A percentile compares a stretch with the other conserved stretches of the same genome.
Conservation (phyloP, 1,140 invertebrate species). For the Phymorhynchus buccinoides region DNA sequence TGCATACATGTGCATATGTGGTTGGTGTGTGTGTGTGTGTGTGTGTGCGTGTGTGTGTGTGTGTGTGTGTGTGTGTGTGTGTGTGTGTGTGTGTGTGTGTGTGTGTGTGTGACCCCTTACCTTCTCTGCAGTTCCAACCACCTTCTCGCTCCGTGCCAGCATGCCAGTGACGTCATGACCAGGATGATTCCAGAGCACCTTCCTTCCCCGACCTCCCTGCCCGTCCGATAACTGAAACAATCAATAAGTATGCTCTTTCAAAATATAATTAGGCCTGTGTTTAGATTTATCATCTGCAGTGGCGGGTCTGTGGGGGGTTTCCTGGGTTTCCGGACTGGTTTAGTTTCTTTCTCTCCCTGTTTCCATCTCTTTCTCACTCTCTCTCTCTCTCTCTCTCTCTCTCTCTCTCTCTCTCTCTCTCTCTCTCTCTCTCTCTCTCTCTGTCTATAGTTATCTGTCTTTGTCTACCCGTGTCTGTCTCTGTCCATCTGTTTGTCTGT, state of each 20-base stretch:
- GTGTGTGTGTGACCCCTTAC: conserved; percentile 39
- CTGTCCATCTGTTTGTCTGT: too few species aligned
- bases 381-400: too few species aligned
- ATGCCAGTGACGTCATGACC: conserved; percentile 68
- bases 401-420: too few species aligned
- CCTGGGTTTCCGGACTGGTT: background rate
- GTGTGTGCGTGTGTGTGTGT: background rate
- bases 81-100: conserved; percentile 24
- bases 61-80: conserved; percentile 23
- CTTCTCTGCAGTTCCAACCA: conserved; percentile 64
- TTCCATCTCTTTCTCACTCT: too few species aligned
- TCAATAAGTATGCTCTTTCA: too few species aligned
- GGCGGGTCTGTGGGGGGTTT: too few species aligned
- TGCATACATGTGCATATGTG: too few species aligned
- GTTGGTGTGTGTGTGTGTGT: too few species aligned
- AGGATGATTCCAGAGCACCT: conserved; percentile 64
- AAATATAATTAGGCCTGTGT: too few species aligned
- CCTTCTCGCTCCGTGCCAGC: conserved; percentile 64
- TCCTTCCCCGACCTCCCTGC: conserved; percentile 48
- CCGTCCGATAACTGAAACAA: conserved; percentile 52
- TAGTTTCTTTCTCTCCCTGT: background rate
- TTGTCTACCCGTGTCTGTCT: too few species aligned
- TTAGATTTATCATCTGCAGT: background rate
- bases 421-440: too few species aligned
- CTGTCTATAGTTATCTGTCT: too few species aligned